These are phyloP conservation scores for Engystomops pustulosus DNA, from an alignment of 2,113 vertebrate genomes.

Conservation along the genomic window DNA sequence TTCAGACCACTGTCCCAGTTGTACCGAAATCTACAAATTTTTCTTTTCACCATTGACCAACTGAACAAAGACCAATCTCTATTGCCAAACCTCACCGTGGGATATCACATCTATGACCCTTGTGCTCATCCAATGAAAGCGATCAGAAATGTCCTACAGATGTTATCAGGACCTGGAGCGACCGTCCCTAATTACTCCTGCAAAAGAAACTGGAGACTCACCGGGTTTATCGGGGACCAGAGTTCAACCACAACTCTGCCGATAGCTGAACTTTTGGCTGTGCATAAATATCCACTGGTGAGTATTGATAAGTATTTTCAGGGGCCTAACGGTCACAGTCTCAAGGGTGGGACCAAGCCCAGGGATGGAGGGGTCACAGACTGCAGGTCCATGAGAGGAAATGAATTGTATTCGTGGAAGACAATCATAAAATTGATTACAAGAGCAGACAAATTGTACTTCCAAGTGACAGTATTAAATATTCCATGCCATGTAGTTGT, in stretches of 20 bases:
- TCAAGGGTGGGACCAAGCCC: no score
- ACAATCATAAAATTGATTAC: no score
- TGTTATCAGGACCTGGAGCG: conserved; percentile 7
- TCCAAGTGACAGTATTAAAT: no score
- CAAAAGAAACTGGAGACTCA: not conserved
- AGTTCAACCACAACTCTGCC: conserved; percentile 8
- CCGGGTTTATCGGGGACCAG: conserved; percentile 42
- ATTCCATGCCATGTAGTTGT: no score
- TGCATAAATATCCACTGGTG: not conserved
- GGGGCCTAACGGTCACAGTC: no score
- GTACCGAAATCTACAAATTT: not conserved
- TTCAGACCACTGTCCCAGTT: not conserved
- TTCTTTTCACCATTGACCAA: not conserved
- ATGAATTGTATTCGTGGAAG: no score
- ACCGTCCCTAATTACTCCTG: not conserved
- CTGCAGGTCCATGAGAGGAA: no score
- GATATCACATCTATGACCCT: no score
- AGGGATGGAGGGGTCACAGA: no score
- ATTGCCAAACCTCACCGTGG: not conserved
- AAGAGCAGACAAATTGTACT: no score
- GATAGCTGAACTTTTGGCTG: not conserved
- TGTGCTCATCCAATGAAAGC: not conserved
- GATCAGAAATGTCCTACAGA: conserved; percentile 13
- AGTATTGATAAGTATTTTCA: no score
- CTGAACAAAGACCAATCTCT: not conserved